These are phyloP conservation scores for Stenoptilia bipunctidactyla DNA, from an alignment of 2,888 invertebrate genomes.

Conservation along the genomic window DNA sequence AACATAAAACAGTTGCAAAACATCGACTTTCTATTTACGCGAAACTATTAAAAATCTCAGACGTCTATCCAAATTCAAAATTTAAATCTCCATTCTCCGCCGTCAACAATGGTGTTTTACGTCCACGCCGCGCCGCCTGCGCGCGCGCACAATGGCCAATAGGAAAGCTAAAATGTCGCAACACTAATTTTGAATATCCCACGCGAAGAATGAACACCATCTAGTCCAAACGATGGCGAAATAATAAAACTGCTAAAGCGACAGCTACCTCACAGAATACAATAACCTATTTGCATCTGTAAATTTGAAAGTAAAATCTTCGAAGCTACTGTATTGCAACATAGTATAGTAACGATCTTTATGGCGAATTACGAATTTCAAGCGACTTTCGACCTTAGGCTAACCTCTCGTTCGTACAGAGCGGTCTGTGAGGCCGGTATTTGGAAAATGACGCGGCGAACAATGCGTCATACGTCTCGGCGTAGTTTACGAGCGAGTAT, in stretches of 20 bases:
- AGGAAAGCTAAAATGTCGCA: conserved; percentile 19
- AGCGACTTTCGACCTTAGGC: conserved; percentile 19
- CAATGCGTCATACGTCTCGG: conserved; percentile 60
- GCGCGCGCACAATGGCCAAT: conserved; percentile 24
- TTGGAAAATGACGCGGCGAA: conserved; percentile 25
- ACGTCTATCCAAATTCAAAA: too few relatives aligned
- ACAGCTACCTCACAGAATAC: conserved; percentile 40
- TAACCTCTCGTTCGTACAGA: conserved; percentile 17
- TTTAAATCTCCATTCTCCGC: too few relatives aligned
- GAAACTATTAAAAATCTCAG: too few relatives aligned
- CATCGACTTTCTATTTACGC: too few relatives aligned
- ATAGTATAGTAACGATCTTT: conserved; percentile 28
- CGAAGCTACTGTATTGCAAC: conserved; percentile 60
- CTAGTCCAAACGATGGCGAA: conserved; percentile 20
- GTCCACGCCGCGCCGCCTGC: too few relatives aligned
- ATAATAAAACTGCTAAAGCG: conserved; percentile 42
- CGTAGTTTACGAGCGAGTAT: conserved; percentile 54
- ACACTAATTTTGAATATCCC: conserved; percentile 19
- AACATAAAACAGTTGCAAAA: too few relatives aligned
- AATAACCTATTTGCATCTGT: conserved; percentile 61
- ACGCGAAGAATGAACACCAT: conserved; percentile 33
- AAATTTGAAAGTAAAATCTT: conserved; percentile 57
- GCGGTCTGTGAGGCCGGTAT: conserved; percentile 14
- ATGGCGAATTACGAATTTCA: conserved; percentile 1
- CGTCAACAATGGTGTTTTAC: too few relatives aligned